phyloP scores from a whole-genome alignment of 2,113 vertebrate genomes.

The Pseudopipra pipra region DNA sequence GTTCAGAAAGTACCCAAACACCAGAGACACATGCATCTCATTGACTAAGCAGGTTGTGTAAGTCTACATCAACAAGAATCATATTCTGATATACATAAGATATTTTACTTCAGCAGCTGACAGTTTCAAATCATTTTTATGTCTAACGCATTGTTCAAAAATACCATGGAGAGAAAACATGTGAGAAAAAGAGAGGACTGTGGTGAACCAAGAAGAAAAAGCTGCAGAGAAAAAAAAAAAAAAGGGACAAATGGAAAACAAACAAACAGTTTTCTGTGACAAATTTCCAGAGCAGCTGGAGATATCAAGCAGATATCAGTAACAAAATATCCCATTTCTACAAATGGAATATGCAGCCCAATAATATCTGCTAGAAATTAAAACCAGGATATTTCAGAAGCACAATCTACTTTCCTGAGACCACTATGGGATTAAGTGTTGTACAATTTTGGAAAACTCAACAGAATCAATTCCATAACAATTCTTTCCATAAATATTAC shows the following conservation, averaged over 20 bases:
- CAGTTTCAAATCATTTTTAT: background rate
- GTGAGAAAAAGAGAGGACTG: background rate
- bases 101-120: background rate
- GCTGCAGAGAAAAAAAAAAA: background rate
- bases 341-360: no score
- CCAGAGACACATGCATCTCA: slow-evolving; percentile 8
- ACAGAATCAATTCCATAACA: no score
- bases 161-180: background rate
- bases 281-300: no score
- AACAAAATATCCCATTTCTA: no score
- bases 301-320: no score
- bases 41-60: background rate
- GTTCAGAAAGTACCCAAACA: slow-evolving; percentile 40
- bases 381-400: no score
- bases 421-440: no score
- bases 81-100: background rate
- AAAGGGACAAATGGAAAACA: background rate
- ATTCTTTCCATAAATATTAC: no score
- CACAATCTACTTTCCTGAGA: no score
- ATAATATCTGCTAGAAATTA: no score
- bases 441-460: no score
- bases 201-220: background rate
- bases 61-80: background rate
- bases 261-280: background rate
- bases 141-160: background rate